These are phyloP conservation scores for Chelidonichthys spinosus DNA, from an alignment of 2,797 vertebrate species.

Conservation along the genomic window DNA sequence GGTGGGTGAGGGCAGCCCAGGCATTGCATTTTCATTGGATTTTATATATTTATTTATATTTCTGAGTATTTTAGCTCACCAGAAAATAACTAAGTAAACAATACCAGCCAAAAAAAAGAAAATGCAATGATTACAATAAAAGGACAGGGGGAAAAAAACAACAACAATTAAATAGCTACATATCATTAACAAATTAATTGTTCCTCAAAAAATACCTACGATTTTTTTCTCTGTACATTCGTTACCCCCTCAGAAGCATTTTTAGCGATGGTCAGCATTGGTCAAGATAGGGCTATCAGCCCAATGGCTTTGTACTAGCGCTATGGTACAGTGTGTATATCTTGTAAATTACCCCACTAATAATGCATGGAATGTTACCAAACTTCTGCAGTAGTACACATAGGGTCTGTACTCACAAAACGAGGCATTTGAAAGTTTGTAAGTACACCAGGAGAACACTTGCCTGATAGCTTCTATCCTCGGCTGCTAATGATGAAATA, in stretches of 20 bases:
- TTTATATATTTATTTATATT: background rate
- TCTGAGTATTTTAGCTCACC: background rate
- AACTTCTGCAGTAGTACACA: too few species aligned
- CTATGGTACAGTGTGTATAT: too few species aligned
- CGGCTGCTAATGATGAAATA: too few species aligned
- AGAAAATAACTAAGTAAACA: background rate
- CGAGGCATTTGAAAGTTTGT: too few species aligned
- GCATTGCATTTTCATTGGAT: background rate
- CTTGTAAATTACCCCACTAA: too few species aligned
- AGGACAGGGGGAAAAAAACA: slow-evolving; percentile 89
- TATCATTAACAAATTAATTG: slow-evolving; percentile 99
- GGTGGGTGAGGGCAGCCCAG: background rate
- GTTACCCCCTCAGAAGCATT: slow-evolving; percentile 89
- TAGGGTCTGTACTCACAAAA: too few species aligned
- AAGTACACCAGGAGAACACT: too few species aligned
- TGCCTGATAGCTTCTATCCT: too few species aligned
- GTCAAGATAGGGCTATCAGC: too few species aligned
- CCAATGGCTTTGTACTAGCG: too few species aligned
- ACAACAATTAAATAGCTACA: slow-evolving; percentile 99
- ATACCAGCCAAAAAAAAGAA: slow-evolving; percentile 77
- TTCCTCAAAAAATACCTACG: slow-evolving; percentile 99
- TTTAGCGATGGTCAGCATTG: too few species aligned
- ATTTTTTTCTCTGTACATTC: slow-evolving; percentile 99
- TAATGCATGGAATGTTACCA: too few species aligned
- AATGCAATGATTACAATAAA: slow-evolving; percentile 95